Evolutionary conservation across 92 coral and sea anemone genomes (phyloP).

Genomic region (Phenganax marumi): DNA sequence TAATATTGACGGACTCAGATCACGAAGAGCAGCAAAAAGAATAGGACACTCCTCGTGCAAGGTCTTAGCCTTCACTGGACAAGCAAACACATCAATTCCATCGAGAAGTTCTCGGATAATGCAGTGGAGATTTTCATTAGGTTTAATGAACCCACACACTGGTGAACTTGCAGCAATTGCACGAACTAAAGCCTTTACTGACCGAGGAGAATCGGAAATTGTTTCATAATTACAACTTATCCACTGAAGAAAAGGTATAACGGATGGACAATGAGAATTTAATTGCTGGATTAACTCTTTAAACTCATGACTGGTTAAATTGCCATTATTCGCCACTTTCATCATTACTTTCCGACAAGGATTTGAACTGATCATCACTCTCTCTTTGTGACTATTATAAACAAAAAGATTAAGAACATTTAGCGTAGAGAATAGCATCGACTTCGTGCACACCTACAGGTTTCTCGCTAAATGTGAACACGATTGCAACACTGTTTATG

Average conservation of each 20-base stretch:
- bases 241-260: not conserved
- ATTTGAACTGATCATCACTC: conserved; percentile 10
- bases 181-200: conserved; percentile 22
- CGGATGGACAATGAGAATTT: not conserved
- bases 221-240: not conserved
- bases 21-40: conserved; percentile 18
- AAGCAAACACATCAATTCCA: not conserved
- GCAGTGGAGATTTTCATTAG: not conserved
- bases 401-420: not conserved
- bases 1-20: not conserved
- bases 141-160: conserved; percentile 21
- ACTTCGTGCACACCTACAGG: not conserved
- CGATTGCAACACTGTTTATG: too few species aligned
- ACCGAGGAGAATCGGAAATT: not conserved
- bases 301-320: not conserved
- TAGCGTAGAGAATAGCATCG: not conserved
- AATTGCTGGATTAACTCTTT: not conserved
- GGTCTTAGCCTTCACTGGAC: not conserved
- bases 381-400: conserved; percentile 22
- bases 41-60: conserved; percentile 31
- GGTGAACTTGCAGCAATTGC: conserved; percentile 27
- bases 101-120: not conserved
- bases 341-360: conserved; percentile 27
- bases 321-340: not conserved
- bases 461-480: too few species aligned